These are phyloP conservation scores for Hyperoodon ampullatus DNA, from an alignment of 2,113 vertebrate genomes.

Conservation along the genomic window DNA sequence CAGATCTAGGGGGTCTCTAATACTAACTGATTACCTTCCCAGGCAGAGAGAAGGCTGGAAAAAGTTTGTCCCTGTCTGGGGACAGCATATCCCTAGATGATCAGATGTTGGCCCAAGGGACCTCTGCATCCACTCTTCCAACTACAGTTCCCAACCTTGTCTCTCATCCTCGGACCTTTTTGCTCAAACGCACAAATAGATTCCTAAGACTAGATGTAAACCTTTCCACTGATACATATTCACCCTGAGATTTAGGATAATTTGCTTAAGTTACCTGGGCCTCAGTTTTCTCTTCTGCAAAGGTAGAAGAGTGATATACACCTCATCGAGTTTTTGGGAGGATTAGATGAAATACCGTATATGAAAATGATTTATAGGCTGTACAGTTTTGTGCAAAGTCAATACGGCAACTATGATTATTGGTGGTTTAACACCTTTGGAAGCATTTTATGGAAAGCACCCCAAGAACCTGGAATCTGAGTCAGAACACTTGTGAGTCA, in stretches of 20 bases:
- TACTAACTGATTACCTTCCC: background rate
- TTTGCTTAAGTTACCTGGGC: background rate
- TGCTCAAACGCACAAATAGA: background rate
- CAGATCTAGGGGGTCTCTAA: background rate
- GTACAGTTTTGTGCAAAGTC: background rate
- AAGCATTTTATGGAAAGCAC: background rate
- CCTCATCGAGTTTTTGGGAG: background rate
- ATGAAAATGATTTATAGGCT: background rate
- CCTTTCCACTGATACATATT: background rate
- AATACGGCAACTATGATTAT: background rate
- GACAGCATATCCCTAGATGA: background rate
- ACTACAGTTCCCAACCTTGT: background rate
- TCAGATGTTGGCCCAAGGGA: background rate
- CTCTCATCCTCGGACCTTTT: background rate
- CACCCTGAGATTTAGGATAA: background rate
- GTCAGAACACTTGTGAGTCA: background rate
- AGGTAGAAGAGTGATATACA: background rate
- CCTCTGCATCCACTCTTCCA: background rate
- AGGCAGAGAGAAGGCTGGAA: background rate
- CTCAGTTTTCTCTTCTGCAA: slow-evolving; percentile 28
- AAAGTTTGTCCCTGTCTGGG: background rate
- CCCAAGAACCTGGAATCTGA: background rate
- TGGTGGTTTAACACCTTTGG: background rate
- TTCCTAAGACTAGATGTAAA: background rate
- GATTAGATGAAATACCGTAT: background rate